Evolutionary conservation across 1,140 invertebrate genomes (phyloP).

Genomic region (Dendrolimus punctatus): DNA sequence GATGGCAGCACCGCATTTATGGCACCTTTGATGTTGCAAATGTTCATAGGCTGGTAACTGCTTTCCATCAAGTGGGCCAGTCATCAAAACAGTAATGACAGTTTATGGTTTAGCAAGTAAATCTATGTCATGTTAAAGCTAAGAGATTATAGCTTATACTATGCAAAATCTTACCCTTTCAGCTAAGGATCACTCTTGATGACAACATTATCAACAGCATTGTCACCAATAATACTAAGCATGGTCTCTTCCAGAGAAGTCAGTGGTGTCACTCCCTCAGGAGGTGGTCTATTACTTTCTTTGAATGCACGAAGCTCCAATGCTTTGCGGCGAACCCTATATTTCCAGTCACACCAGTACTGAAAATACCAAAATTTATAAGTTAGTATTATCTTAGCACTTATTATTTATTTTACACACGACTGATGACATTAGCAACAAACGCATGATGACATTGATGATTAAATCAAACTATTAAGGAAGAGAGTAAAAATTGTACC

Average conservation of each 20-base stretch:
- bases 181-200: slow-evolving; percentile 33
- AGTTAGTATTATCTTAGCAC: background rate
- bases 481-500: no score
- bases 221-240: slow-evolving; percentile 24
- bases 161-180: slow-evolving; percentile 17
- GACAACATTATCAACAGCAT: slow-evolving; percentile 20
- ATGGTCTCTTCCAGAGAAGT: slow-evolving; percentile 29
- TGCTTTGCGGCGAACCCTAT: slow-evolving; percentile 24
- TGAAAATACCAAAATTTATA: slow-evolving; percentile 14
- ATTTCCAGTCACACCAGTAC: slow-evolving; percentile 45
- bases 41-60: no score
- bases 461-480: no score
- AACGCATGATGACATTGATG: no score
- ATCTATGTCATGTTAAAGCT: background rate
- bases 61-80: no score
- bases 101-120: no score
- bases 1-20: no score
- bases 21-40: no score
- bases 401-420: background rate
- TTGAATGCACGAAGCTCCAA: slow-evolving; percentile 28
- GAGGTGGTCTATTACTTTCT: slow-evolving; percentile 19
- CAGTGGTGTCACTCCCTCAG: slow-evolving; percentile 23
- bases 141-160: background rate
- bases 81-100: no score
- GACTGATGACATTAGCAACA: no score